Evolutionary conservation across 64 coral and sea anemone genomes (phyloP).

Genomic region (Orbicella faveolata): DNA sequence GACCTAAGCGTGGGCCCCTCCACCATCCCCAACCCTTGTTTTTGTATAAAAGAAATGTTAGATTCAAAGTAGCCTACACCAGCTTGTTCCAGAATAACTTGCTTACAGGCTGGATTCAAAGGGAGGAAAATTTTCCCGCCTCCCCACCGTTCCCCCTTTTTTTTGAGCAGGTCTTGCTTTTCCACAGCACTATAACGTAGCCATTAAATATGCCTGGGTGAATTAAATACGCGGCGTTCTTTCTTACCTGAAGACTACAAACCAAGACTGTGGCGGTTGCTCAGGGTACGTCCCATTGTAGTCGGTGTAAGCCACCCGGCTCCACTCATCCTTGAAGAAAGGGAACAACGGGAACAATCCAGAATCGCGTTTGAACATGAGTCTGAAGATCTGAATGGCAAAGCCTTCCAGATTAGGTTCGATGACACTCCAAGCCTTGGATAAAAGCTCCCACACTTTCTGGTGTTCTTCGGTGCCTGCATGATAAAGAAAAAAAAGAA

Average conservation of each 20-base stretch:
- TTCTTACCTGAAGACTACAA: conserved; percentile 90
- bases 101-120: too few species aligned
- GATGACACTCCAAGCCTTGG: conserved; percentile 76
- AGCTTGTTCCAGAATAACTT: too few species aligned
- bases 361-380: conserved; percentile 91
- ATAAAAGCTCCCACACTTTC: conserved; percentile 62
- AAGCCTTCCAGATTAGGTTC: conserved; percentile 84
- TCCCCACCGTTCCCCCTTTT: too few species aligned
- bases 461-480: conserved; percentile 82
- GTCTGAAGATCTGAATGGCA: conserved; percentile 87
- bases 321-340: conserved; percentile 97
- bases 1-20: too few species aligned
- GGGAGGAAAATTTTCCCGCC: too few species aligned
- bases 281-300: conserved; percentile 80
- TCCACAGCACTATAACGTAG: too few species aligned
- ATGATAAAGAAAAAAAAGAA: not conserved
- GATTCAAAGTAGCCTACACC: too few species aligned
- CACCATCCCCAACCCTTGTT: too few species aligned
- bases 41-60: too few species aligned
- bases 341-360: conserved; percentile 82
- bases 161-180: too few species aligned
- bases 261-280: conserved; percentile 90
- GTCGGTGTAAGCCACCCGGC: conserved; percentile 79
- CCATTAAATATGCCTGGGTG: too few species aligned
- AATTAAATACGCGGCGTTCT: not conserved